Conservation (phyloP, 1,140 invertebrate species). For the Drosophila guanche region DNA sequence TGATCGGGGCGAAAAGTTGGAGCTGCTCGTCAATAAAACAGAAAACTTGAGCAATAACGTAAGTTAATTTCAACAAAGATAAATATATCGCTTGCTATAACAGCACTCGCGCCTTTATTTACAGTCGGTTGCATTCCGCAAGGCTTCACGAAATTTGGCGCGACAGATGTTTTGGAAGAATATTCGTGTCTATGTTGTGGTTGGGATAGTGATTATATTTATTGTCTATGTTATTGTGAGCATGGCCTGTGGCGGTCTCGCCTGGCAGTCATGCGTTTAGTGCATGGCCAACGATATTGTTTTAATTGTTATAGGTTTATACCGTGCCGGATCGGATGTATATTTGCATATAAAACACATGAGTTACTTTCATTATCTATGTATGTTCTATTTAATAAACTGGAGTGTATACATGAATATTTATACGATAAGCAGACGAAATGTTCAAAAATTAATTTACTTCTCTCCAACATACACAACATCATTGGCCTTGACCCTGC, state of each 20-base stretch:
- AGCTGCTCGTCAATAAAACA: slow-evolving; percentile 95
- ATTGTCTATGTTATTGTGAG: slow-evolving; percentile 94
- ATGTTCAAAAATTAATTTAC: slow-evolving; percentile 8
- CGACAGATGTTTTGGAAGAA: slow-evolving; percentile 97
- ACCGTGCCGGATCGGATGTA: slow-evolving; percentile 28
- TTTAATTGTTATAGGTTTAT: slow-evolving; percentile 54
- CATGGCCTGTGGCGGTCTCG: slow-evolving; percentile 92
- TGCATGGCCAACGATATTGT: slow-evolving; percentile 28
- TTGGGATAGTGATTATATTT: slow-evolving; percentile 88
- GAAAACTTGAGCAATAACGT: slow-evolving; percentile 94
- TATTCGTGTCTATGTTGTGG: slow-evolving; percentile 93
- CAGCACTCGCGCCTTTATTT: slow-evolving; percentile 77
- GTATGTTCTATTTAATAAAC: slow-evolving; percentile 70
- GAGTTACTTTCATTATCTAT: slow-evolving; percentile 61
- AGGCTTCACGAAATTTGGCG: slow-evolving; percentile 92
- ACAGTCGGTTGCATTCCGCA: slow-evolving; percentile 94
- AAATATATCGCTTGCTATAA: slow-evolving; percentile 30
- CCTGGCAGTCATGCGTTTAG: slow-evolving; percentile 89
- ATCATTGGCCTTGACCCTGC: slow-evolving; percentile 69
- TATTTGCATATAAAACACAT: slow-evolving; percentile 57
- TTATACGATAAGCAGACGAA: slow-evolving; percentile 6
- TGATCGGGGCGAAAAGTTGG: slow-evolving; percentile 93
- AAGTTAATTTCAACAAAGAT: slow-evolving; percentile 84
- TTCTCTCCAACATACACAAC: slow-evolving; percentile 71
- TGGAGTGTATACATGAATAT: slow-evolving; percentile 58